Evolutionary conservation across 2,797 vertebrate species (phyloP).

Genomic region (Ctenopoma multispine): DNA sequence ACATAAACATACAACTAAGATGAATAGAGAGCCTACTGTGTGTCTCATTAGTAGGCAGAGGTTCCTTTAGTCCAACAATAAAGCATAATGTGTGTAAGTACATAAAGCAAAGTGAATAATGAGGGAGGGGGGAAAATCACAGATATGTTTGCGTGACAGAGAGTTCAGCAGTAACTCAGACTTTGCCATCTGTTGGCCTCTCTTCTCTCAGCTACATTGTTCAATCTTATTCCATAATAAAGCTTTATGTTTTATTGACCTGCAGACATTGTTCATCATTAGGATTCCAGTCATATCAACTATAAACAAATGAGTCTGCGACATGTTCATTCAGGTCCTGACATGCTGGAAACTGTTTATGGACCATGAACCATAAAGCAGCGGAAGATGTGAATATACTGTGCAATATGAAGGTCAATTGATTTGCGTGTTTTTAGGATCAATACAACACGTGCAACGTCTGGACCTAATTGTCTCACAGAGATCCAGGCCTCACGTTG

Average conservation of each 20-base stretch:
- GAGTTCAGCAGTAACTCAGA: not conserved
- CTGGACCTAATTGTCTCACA: conserved; percentile 26
- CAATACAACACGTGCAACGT: conserved; percentile 36
- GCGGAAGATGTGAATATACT: conserved; percentile 5
- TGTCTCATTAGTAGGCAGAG: conserved; percentile 46
- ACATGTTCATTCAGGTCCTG: conserved; percentile 20
- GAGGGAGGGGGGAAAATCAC: conserved; percentile 10
- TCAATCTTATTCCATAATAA: conserved; percentile 12
- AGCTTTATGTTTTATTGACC: conserved; percentile 23
- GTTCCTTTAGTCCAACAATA: conserved; percentile 11
- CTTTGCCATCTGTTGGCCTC: not conserved
- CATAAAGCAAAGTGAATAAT: not conserved
- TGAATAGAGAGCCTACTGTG: conserved; percentile 41
- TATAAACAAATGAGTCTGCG: conserved; percentile 33
- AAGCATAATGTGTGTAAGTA: not conserved
- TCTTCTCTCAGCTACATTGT: not conserved
- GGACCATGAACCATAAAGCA: conserved; percentile 15
- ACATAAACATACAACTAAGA: conserved; percentile 43
- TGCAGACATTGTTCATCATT: conserved; percentile 20
- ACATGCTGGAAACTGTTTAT: conserved; percentile 14
- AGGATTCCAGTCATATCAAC: conserved; percentile 15
- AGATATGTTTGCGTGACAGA: conserved; percentile 18
- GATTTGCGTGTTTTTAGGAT: conserved; percentile 35
- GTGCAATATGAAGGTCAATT: conserved; percentile 32
- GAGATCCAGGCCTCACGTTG: conserved; percentile 24